Base-by-base conservation (phyloP, 2,888 invertebrate species). In the Syritta pipiens region DNA sequence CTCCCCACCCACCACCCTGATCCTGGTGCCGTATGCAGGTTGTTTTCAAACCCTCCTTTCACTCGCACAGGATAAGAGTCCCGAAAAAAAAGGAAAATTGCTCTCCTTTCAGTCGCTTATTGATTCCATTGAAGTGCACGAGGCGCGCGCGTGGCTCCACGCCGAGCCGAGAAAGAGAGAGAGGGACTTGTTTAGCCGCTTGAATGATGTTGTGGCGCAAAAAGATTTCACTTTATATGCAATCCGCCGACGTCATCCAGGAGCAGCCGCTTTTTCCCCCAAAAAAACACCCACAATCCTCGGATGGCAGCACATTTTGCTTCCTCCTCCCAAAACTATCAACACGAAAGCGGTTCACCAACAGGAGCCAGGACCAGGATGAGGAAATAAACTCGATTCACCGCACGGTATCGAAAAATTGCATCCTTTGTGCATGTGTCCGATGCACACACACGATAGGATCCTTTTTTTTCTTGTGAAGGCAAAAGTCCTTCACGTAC, bases 351-450 rank as follows among this genome's bases (percentile, higher is more conserved):
- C 37, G 12, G 53, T 44, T 32, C 19, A 4, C 30, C 32, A 7
- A 28, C 32, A 35, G 49, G 30, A 20, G 26, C 2, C 14, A 55
- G 48, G 14, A 22, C 9, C 44, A 46, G 35, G 22, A 10, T 7
- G 28, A 69, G 35, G 46, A 51, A 62, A 67, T 60, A 59, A 67
- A 67, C 74, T 51, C 44, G 44, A 74, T 74, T 69, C 76, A 46
- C 62, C 51, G 59, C 44, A 51, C 14, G 40, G 26, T 48, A 55
- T 55, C 28, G 57, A 65, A 71, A 71, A 71, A 77, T 60, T 37
- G 53, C 40, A 60, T 48, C 44, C 57, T 19, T 51, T 71, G 49
- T 44, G 24, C 17, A 60, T 60, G 55, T 35, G 44, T 53, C 63
- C 32, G 37, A 59, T 69, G 37, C 60, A 65, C 22, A n/a, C n/a